A percentile compares a stretch with the other conserved stretches of the same genome.
Conservation (phyloP, 2,113 vertebrate species). For the Gallinago paraguaiae region DNA sequence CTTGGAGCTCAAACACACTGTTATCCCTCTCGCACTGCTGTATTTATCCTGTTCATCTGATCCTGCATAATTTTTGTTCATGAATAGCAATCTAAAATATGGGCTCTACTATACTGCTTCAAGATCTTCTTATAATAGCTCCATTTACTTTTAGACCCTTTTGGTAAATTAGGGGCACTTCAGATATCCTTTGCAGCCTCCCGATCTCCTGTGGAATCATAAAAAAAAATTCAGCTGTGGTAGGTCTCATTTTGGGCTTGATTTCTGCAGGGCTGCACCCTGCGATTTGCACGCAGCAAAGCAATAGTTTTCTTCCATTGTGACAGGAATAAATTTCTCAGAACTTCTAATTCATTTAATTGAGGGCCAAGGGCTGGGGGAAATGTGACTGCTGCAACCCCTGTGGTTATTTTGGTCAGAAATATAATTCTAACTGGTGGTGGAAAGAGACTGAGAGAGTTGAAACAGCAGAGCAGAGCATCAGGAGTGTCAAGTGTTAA, state of each 20-base stretch:
- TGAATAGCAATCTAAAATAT: neutral
- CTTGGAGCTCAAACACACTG: neutral
- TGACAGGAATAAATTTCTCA: neutral
- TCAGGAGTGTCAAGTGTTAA: neutral
- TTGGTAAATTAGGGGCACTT: neutral
- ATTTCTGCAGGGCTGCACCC: neutral
- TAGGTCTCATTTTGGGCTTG: neutral
- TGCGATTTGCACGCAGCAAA: neutral
- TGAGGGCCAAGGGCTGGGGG: neutral
- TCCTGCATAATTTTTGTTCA: neutral
- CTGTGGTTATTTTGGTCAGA: neutral
- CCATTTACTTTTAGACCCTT: neutral
- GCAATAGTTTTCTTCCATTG: neutral
- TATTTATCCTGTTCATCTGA: neutral
- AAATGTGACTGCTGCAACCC: neutral
- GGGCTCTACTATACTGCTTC: neutral
- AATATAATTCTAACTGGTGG: neutral
- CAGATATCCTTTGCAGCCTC: neutral
- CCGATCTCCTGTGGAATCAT: neutral
- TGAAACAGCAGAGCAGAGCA: neutral
- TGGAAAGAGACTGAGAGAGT: neutral
- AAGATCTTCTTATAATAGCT: neutral
- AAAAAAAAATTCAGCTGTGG: neutral
- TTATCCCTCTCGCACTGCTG: neutral
- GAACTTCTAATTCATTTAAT: neutral